Evolutionary conservation across 2,888 invertebrate genomes (phyloP), one percentile per base, ranked within the genome.

Genomic region (Chydorus sphaericus): DNA sequence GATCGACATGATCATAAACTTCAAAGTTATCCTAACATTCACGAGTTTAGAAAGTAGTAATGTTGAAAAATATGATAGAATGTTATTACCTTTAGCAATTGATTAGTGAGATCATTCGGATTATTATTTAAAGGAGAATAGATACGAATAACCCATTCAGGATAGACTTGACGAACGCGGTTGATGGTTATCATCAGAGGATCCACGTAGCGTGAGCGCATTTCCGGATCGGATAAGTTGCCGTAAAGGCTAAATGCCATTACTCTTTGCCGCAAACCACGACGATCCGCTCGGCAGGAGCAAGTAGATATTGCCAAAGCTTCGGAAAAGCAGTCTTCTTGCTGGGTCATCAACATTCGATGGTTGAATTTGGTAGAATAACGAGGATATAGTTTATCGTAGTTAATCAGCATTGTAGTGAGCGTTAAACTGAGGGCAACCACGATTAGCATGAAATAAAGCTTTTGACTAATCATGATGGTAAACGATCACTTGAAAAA

Each of bases 1-100:
- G n/a, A 44, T 61, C 59, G 14, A 61, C 28, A 36, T 60, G 11
- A 6, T 3, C 23, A 14, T 16, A 16, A 38, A 14, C 2, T 23
- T 23, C 23, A 10, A 44, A 23, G 11, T 26, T 44, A 14, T 44
- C 23, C 10, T 10, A n/a, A n/a, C n/a, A n/a, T n/a, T n/a, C n/a
- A n/a, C n/a, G n/a, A n/a, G n/a, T n/a, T n/a, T n/a, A n/a, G n/a
- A n/a, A n/a, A n/a, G n/a, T n/a, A n/a, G n/a, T n/a, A n/a, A n/a
- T n/a, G n/a, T n/a, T n/a, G n/a, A n/a, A n/a, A n/a, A n/a, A n/a
- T n/a, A n/a, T n/a, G n/a, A n/a, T n/a, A n/a, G n/a, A n/a, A n/a
- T n/a, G n/a, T n/a, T n/a, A n/a, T n/a, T n/a, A n/a, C n/a, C n/a
- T n/a, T n/a, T n/a, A n/a, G n/a, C n/a, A 44, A 10, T 44, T 14